Conservation (phyloP, 1,140 invertebrate species). For the Trichoplusia ni region DNA sequence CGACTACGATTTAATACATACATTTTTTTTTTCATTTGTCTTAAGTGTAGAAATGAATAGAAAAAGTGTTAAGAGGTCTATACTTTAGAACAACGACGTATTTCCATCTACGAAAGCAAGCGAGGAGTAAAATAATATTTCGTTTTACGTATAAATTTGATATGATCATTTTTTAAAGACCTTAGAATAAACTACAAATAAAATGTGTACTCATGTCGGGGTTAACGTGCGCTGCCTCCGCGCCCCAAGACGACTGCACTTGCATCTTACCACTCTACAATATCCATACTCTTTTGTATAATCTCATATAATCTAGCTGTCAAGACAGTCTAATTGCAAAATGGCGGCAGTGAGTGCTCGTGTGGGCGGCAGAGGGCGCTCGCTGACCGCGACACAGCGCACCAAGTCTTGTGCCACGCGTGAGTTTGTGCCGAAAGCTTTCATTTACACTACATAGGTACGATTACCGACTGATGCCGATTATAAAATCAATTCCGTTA, state of each 20-base stretch:
- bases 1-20: constrained; percentile 70
- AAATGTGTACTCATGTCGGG: constrained; percentile 29
- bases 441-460: constrained; percentile 33
- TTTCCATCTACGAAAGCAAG: constrained; percentile 68
- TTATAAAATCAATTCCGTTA: constrained; percentile 66
- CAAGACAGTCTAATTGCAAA: no score
- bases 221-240: not conserved
- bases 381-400: not conserved
- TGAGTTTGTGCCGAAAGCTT: constrained; percentile 41
- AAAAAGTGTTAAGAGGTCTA: constrained; percentile 45
- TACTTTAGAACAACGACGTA: constrained; percentile 36
- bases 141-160: constrained; percentile 78
- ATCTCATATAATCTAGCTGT: no score
- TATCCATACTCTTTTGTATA: no score
- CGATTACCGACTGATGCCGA: constrained; percentile 22
- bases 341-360: no score
- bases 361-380: not conserved
- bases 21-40: constrained; percentile 48
- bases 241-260: no score
- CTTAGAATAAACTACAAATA: constrained; percentile 54
- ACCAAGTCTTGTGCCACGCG: constrained; percentile 43
- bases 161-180: constrained; percentile 77
- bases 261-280: no score
- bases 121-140: constrained; percentile 48
- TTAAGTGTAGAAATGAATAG: constrained; percentile 52